phyloP scores from a whole-genome alignment of 2,888 invertebrate genomes.

The Cheilosia pagana region DNA sequence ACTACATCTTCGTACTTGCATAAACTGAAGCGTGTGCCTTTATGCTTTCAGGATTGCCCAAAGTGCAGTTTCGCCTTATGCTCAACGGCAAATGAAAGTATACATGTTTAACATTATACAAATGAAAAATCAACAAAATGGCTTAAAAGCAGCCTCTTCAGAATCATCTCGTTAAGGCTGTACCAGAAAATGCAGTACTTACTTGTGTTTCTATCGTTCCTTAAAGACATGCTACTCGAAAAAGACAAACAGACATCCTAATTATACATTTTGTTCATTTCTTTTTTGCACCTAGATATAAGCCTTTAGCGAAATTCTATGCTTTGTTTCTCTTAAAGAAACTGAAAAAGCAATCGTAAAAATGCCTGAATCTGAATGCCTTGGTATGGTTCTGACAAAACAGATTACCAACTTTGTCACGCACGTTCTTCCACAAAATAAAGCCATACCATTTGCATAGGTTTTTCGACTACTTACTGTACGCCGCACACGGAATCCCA shows the following conservation, averaged over 20 bases:
- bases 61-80: slow-evolving; percentile 14
- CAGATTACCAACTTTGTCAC: background rate
- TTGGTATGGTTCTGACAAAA: slow-evolving; percentile 7
- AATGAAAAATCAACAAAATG: slow-evolving; percentile 69
- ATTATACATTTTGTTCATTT: slow-evolving; percentile 51
- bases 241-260: slow-evolving; percentile 58
- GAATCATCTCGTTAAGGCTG: slow-evolving; percentile 63
- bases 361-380: background rate
- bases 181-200: slow-evolving; percentile 49
- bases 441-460: background rate
- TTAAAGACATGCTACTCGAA: slow-evolving; percentile 49
- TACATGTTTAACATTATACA: slow-evolving; percentile 25
- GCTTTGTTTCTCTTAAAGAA: background rate
- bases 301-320: background rate
- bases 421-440: background rate
- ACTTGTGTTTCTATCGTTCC: slow-evolving; percentile 37
- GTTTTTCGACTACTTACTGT: slow-evolving; percentile 87
- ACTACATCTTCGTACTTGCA: background rate
- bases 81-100: slow-evolving; percentile 9
- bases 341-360: background rate
- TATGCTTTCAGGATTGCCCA: slow-evolving; percentile 6
- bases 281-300: slow-evolving; percentile 30
- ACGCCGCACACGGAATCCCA: slow-evolving; percentile 91
- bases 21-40: background rate
- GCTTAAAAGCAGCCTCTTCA: slow-evolving; percentile 39